Conservation (phyloP, 2,888 invertebrate genomes). For the Galerucella pusilla region DNA sequence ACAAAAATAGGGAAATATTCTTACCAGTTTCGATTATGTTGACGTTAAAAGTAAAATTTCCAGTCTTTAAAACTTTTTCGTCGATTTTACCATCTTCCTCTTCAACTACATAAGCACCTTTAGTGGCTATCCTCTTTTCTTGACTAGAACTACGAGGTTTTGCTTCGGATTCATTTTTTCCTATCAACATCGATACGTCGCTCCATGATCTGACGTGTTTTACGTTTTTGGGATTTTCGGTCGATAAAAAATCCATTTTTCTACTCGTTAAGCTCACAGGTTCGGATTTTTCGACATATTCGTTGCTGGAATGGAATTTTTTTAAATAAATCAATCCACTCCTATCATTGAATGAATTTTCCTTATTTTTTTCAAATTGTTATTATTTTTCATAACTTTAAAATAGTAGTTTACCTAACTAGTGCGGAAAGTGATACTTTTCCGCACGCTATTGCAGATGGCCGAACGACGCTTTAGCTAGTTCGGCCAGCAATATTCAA, state of each 20-base stretch:
- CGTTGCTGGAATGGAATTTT: slow-evolving; percentile 64
- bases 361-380: too few species aligned
- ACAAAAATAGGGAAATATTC: slow-evolving; percentile 16
- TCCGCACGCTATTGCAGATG: too few species aligned
- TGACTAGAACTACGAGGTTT: slow-evolving; percentile 42
- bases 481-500: too few species aligned
- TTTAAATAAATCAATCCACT: too few species aligned
- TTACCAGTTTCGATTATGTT: slow-evolving; percentile 76
- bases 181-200: slow-evolving; percentile 57
- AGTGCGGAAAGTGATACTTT: too few species aligned
- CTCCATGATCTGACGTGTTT: slow-evolving; percentile 63
- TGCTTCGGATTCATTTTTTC: slow-evolving; percentile 36
- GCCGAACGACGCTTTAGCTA: too few species aligned
- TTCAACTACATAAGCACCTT: slow-evolving; percentile 21
- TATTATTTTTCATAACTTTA: too few species aligned
- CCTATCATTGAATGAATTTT: too few species aligned
- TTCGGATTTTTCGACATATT: slow-evolving; percentile 63
- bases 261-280: slow-evolving; percentile 18
- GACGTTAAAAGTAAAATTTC: slow-evolving; percentile 66
- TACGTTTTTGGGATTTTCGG: slow-evolving; percentile 52
- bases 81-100: slow-evolving; percentile 46
- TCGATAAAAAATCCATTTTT: slow-evolving; percentile 46
- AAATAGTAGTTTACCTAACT: too few species aligned
- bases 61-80: slow-evolving; percentile 55
- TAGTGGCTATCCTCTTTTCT: slow-evolving; percentile 23